Evolutionary conservation across 2,888 invertebrate genomes (phyloP).

Genomic region (Tachystola acroxantha): DNA sequence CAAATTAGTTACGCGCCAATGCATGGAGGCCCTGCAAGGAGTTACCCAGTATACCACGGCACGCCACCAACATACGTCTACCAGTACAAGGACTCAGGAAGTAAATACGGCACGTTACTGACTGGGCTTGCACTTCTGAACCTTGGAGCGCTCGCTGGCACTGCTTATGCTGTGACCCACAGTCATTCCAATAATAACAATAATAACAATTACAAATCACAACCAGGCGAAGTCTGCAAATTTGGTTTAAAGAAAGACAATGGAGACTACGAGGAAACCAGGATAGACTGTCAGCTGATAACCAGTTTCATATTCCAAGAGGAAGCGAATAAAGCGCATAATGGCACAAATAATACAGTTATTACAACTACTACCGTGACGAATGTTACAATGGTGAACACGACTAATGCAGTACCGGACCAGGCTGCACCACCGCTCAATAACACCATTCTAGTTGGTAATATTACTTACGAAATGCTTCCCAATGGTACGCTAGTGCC

Average conservation of each 20-base stretch:
- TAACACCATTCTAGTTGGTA: conserved; percentile 9
- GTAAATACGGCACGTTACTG: conserved; percentile 60
- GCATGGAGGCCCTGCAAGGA: conserved; percentile 39
- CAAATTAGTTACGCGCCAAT: conserved; percentile 51
- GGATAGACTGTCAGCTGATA: conserved; percentile 60
- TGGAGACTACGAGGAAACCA: conserved; percentile 64
- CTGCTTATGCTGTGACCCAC: conserved; percentile 36
- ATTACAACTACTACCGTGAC: conserved; percentile 51
- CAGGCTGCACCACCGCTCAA: conserved; percentile 19
- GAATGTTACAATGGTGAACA: conserved; percentile 51
- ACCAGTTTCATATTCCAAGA: conserved; percentile 57
- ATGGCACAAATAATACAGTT: conserved; percentile 30
- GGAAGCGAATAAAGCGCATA: conserved; percentile 21
- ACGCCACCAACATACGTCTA: conserved; percentile 61
- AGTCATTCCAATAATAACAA: conserved; percentile 17
- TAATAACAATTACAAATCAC: conserved; percentile 33
- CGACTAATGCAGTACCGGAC: conserved; percentile 29
- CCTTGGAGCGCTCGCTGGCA: conserved; percentile 53
- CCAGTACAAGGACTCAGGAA: conserved; percentile 59
- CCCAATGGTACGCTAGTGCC: conserved; percentile 58
- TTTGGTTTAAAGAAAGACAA: conserved; percentile 60
- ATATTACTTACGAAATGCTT: conserved; percentile 40
- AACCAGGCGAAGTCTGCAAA: conserved; percentile 59
- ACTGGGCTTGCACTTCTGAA: conserved; percentile 61
- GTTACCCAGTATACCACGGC: conserved; percentile 59